A percentile compares a stretch with the other conserved stretches of the same genome.
Evolutionary conservation across 2,888 invertebrate genomes (phyloP).

Genomic region (Archips crataeganus): DNA sequence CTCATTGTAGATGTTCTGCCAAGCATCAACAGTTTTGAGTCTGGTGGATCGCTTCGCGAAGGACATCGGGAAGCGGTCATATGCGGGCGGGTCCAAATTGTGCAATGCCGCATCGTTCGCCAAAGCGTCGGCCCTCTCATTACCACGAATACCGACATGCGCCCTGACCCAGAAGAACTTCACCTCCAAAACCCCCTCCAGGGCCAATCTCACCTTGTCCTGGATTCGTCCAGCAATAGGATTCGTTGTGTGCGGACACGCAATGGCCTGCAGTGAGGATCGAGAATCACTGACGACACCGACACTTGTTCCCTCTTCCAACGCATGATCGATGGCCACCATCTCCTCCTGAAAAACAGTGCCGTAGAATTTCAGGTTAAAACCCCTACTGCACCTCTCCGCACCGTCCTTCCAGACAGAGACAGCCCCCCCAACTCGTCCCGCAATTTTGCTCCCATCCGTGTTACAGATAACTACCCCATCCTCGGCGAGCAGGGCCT

Average conservation of each 20-base stretch:
- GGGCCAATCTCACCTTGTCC: not conserved
- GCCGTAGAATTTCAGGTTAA: not conserved
- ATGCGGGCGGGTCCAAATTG: not conserved
- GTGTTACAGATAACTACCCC: not conserved
- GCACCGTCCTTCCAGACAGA: not conserved
- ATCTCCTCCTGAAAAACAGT: not conserved
- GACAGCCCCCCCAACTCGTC: not conserved
- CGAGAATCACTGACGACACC: not conserved
- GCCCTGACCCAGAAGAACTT: not conserved
- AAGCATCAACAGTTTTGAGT: not conserved
- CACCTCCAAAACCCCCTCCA: not conserved
- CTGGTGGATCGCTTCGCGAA: not conserved
- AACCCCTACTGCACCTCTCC: not conserved
- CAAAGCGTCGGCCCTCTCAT: not conserved
- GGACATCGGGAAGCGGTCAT: not conserved
- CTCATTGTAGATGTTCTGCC: not conserved
- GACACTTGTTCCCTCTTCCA: too few relatives aligned
- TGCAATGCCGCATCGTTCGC: not conserved
- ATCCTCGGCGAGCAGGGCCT: not conserved
- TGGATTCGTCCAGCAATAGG: not conserved
- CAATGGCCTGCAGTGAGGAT: not conserved
- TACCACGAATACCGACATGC: not conserved
- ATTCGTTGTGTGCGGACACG: not conserved
- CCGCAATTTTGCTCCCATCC: not conserved
- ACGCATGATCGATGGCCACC: not conserved